phyloP scores from a whole-genome alignment of 2,797 vertebrate species.

The Nannoperca australis region DNA sequence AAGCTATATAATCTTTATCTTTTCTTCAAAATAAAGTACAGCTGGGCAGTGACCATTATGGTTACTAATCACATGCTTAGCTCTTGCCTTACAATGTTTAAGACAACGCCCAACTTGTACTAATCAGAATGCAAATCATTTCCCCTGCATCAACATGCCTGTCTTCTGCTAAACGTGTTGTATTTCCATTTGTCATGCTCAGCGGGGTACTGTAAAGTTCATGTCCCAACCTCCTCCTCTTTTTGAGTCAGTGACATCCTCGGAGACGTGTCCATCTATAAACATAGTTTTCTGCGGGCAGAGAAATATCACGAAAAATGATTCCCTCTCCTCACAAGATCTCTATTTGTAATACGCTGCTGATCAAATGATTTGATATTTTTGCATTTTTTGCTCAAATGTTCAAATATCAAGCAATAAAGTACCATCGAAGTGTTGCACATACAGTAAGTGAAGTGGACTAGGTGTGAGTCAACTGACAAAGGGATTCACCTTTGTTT shows the following conservation, averaged over 20 bases:
- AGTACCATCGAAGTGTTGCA: neutral
- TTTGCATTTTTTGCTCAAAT: neutral
- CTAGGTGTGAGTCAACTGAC: neutral
- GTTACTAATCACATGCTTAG: neutral
- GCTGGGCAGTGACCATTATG: neutral
- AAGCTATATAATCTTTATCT: conserved; percentile 1
- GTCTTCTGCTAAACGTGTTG: neutral
- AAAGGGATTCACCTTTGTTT: neutral
- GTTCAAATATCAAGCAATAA: neutral
- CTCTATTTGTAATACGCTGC: neutral
- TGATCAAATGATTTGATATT: neutral
- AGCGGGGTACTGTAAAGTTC: conserved; percentile 16
- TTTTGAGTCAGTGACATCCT: conserved; percentile 19
- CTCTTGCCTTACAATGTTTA: conserved; percentile 4
- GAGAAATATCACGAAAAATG: neutral
- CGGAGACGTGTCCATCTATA: conserved; percentile 27
- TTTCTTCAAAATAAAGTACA: conserved; percentile 9
- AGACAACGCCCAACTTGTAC: neutral
- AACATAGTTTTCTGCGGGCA: conserved; percentile 1
- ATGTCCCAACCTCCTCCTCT: conserved; percentile 1
- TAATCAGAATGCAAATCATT: neutral
- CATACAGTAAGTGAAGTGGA: neutral
- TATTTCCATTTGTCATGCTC: conserved; percentile 25
- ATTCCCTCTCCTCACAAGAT: neutral
- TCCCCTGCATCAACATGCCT: fast-evolving